These are phyloP conservation scores for Geotrypetes seraphini DNA, from an alignment of 2,797 vertebrate species.

Conservation along the genomic window DNA sequence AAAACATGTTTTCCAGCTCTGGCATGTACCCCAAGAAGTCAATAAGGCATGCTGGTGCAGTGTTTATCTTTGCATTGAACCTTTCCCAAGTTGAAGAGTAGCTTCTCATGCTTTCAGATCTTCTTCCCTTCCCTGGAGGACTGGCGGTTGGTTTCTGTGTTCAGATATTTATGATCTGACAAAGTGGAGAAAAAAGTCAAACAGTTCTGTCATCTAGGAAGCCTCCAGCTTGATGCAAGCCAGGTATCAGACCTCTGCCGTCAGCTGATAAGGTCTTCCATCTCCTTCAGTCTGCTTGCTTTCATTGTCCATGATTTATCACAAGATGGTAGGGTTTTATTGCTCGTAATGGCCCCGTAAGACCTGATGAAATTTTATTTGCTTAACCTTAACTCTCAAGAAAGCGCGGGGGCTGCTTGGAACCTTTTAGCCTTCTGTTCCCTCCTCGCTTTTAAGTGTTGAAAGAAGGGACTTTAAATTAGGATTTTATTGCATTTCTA, in stretches of 20 bases:
- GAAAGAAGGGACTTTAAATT: slow-evolving; percentile 27
- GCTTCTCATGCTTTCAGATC: no score
- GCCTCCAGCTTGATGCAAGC: slow-evolving; percentile 13
- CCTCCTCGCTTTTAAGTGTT: slow-evolving; percentile 26
- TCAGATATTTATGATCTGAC: not conserved
- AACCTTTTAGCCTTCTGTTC: slow-evolving; percentile 24
- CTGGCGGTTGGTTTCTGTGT: not conserved
- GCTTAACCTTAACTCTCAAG: slow-evolving; percentile 38
- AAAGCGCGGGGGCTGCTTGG: slow-evolving; percentile 27
- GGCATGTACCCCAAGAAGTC: no score
- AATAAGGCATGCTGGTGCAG: no score
- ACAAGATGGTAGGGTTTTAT: slow-evolving; percentile 15
- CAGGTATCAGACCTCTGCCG: slow-evolving; percentile 6
- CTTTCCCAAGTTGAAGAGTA: no score
- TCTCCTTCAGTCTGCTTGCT: slow-evolving; percentile 18
- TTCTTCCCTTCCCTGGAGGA: no score
- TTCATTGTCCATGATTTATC: slow-evolving; percentile 28
- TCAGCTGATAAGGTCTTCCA: slow-evolving; percentile 14
- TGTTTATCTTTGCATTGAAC: no score
- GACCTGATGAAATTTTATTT: slow-evolving; percentile 34
- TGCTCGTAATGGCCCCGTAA: slow-evolving; percentile 31
- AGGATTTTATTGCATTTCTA: slow-evolving; percentile 30
- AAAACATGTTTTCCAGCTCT: no score
- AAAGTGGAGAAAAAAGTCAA: slow-evolving; percentile 13
- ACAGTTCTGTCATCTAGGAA: slow-evolving; percentile 8